A percentile compares a stretch with the other conserved stretches of the same genome.
Conservation (phyloP, 1,140 invertebrate species). For the Oedothorax gibbosus region DNA sequence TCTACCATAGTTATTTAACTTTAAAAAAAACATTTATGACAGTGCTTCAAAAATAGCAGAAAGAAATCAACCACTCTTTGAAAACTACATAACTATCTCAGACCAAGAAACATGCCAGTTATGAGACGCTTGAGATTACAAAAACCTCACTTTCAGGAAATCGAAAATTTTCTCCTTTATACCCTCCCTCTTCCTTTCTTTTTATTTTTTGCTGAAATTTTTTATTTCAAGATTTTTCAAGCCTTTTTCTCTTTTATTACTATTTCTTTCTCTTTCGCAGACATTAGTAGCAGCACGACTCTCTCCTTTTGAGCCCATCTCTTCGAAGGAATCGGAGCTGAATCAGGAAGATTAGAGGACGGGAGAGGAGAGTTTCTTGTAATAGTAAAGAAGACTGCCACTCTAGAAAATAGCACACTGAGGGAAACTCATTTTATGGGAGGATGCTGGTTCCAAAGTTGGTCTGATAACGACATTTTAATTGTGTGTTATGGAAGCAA, state of each 20-base stretch:
- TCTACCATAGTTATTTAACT: not conserved
- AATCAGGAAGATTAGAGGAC: slow-evolving; percentile 31
- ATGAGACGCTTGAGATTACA: slow-evolving; percentile 45
- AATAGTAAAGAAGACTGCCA: slow-evolving; percentile 16
- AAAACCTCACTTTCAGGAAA: slow-evolving; percentile 37
- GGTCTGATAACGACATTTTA: too few species aligned
- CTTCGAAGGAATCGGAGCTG: not conserved
- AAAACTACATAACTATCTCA: not conserved
- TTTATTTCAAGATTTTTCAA: not conserved
- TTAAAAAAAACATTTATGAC: not conserved
- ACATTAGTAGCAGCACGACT: slow-evolving; percentile 26
- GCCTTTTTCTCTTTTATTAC: slow-evolving; percentile 20
- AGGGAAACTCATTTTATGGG: not conserved
- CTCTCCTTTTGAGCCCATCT: not conserved
- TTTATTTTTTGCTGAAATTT: slow-evolving; percentile 5
- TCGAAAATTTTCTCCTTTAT: slow-evolving; percentile 16
- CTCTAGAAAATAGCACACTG: slow-evolving; percentile 37
- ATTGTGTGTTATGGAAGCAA: too few species aligned
- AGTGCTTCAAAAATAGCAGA: not conserved
- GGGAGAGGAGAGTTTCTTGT: not conserved
- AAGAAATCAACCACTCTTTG: not conserved
- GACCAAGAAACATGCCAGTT: slow-evolving; percentile 10
- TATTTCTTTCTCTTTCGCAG: slow-evolving; percentile 12
- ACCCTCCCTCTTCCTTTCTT: not conserved
- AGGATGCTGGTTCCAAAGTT: too few species aligned